Conservation (phyloP, 2,888 invertebrate species). For the Apantesis nais region DNA sequence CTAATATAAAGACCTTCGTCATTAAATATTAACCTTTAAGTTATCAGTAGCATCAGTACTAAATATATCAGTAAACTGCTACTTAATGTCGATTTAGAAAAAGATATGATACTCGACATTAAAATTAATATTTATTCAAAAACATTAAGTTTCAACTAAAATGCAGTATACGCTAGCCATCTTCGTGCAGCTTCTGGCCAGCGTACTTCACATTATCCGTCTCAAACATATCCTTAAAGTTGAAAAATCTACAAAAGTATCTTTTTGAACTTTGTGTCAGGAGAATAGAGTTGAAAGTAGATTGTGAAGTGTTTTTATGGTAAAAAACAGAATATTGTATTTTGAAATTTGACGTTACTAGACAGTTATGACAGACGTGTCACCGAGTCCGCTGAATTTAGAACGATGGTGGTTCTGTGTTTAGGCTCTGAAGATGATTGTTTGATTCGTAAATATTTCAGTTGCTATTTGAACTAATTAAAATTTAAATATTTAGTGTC, state of each 20-base stretch:
- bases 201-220: conserved; percentile 46
- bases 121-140: conserved; percentile 27
- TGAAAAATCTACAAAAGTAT: conserved; percentile 36
- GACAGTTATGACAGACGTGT: conserved; percentile 54
- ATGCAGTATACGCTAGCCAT: conserved; percentile 34
- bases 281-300: conserved; percentile 32
- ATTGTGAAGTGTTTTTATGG: conserved; percentile 11
- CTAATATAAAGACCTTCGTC: neutral
- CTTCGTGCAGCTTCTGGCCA: conserved; percentile 50
- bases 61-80: neutral
- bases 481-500: conserved; percentile 24
- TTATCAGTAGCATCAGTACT: neutral
- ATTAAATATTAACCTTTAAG: neutral
- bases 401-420: conserved; percentile 34
- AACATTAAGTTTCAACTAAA: conserved; percentile 27
- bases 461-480: conserved; percentile 33
- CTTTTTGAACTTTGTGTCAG: conserved; percentile 24
- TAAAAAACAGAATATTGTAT: conserved; percentile 27
- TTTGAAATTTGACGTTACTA: conserved; percentile 50
- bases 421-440: conserved; percentile 25
- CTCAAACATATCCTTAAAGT: conserved; percentile 24
- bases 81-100: neutral
- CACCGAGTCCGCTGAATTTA: conserved; percentile 38
- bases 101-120: conserved; percentile 12
- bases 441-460: conserved; percentile 28